Conservation (phyloP, 2,113 vertebrate species). For the Corythoichthys haematopterus region DNA sequence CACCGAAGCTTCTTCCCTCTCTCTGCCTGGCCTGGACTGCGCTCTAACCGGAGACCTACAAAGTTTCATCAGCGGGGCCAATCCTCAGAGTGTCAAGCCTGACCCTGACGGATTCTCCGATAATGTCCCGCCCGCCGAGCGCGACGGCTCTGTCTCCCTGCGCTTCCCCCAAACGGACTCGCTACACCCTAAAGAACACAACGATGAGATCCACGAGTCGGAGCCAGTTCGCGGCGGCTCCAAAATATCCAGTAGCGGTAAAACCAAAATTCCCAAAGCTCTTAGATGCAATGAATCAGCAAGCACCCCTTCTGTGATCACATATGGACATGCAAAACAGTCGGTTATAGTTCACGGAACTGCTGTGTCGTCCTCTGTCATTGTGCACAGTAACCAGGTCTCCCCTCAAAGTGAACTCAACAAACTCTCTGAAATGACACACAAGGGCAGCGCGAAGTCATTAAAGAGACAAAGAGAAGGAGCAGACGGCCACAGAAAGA, state of each 20-base stretch:
- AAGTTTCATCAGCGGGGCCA: conserved; percentile 62
- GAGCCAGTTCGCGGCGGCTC: conserved; percentile 50
- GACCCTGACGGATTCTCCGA: conserved; percentile 67
- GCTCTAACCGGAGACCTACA: conserved; percentile 64
- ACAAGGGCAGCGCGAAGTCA: conserved; percentile 59
- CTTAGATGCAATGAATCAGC: conserved; percentile 33
- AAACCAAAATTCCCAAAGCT: conserved; percentile 58
- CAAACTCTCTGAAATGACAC: conserved; percentile 46
- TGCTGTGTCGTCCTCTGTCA: conserved; percentile 68
- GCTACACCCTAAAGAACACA: conserved; percentile 45
- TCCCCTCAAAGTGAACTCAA: conserved; percentile 70
- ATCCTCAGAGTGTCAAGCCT: conserved; percentile 66
- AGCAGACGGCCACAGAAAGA: conserved; percentile 55
- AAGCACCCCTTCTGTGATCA: conserved; percentile 76
- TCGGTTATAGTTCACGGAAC: conserved; percentile 85
- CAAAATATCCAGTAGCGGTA: conserved; percentile 55
- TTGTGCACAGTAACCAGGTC: conserved; percentile 71
- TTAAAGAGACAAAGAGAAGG: conserved; percentile 68
- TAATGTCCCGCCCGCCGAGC: conserved; percentile 55
- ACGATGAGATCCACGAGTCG: conserved; percentile 51
- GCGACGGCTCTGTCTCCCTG: conserved; percentile 39
- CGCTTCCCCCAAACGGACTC: conserved; percentile 44
- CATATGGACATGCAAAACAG: conserved; percentile 81
- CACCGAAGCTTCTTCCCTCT: conserved; percentile 48
- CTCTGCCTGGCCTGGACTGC: conserved; percentile 63